Evolutionary conservation across 53 echinoderm and acorn worm species (phyloP).

Genomic region (Arbacia lixula): DNA sequence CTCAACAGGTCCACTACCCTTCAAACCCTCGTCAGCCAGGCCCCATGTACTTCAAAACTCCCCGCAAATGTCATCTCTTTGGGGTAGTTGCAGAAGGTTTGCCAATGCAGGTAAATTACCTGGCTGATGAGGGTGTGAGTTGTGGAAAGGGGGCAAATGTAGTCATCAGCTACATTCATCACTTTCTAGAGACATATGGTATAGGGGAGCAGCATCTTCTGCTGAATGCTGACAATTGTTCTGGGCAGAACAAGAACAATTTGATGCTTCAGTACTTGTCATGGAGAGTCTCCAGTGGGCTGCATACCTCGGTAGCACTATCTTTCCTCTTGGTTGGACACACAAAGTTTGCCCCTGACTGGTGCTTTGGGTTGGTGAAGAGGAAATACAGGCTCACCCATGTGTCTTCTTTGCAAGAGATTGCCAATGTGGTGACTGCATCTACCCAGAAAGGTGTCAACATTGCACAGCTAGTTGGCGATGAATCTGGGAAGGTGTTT

Average conservation of each 20-base stretch:
- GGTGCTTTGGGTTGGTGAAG: constrained; percentile 78
- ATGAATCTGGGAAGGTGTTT: constrained; percentile 11
- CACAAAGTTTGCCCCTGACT: constrained; percentile 70
- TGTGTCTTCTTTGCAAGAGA: constrained; percentile 38
- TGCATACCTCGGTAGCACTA: constrained; percentile 45
- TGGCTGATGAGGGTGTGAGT: constrained; percentile 54
- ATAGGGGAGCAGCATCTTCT: constrained; percentile 41
- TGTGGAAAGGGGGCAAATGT: constrained; percentile 56
- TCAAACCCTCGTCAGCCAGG: constrained; percentile 63
- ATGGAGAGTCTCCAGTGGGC: constrained; percentile 52
- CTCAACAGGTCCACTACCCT: constrained; percentile 66
- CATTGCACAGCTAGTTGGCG: constrained; percentile 11
- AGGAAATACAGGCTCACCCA: constrained; percentile 23
- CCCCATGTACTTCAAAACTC: constrained; percentile 64
- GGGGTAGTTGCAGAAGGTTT: constrained; percentile 39
- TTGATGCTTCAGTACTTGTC: constrained; percentile 41
- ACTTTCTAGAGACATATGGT: constrained; percentile 53
- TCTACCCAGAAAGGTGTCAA: neutral
- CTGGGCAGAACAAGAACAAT: constrained; percentile 57
- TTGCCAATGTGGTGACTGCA: constrained; percentile 36
- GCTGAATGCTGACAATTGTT: constrained; percentile 26
- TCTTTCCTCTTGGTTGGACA: constrained; percentile 60
- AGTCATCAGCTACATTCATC: constrained; percentile 41
- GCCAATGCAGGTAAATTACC: constrained; percentile 45
- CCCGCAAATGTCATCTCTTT: constrained; percentile 64